Base-by-base conservation (phyloP, 2,113 vertebrate species). In the Ammodramus savannarum region DNA sequence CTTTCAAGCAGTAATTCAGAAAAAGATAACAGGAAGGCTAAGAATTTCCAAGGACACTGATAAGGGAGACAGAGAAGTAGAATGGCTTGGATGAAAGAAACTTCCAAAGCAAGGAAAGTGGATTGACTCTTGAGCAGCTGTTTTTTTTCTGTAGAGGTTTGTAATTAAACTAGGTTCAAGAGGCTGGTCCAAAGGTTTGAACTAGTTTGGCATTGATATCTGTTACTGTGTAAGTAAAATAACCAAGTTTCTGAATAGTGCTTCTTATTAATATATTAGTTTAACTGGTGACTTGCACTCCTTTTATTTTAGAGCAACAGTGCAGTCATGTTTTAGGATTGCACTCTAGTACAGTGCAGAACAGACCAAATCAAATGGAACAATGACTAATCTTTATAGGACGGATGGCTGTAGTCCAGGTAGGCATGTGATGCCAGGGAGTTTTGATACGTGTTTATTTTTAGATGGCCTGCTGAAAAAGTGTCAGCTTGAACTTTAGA, bases 391-490 rank as follows among this genome's bases (percentile, higher is more conserved):
- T 92, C 90, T 90, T 95, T 95, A 55, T 88, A 63, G 68, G 79
- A 69, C 75, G 71, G 29, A 80, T 96, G 96, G 92, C 96, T 83
- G 59, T 77, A n/a, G 80, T 92, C 94, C 94, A 94, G 95, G 91
- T 89, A 80, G 46, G 51, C 91, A 71, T 87, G 68, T 90, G 95
- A 80, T 89, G 68, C 67, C 46, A 36, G 78, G 32, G 71, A 85
- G 41, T 91, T 96, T 90, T 82, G 66, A 88, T 87, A 80, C 4
- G 3, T 87, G 71, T 81, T 94, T 90, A 85, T 89, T 95, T 92
- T 92, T 81, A 94, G 89, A 51, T 76, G 41, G 13, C 73, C 82
- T 79, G 89, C 62, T 86, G 85, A 44, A 68, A 80, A 95, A 73
- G 26, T 54, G 73, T 75, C 41, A 78, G 48, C 81, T 79, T 93